Conservation (phyloP, 2,888 invertebrate genomes). For the Digitonthophagus gazella region DNA sequence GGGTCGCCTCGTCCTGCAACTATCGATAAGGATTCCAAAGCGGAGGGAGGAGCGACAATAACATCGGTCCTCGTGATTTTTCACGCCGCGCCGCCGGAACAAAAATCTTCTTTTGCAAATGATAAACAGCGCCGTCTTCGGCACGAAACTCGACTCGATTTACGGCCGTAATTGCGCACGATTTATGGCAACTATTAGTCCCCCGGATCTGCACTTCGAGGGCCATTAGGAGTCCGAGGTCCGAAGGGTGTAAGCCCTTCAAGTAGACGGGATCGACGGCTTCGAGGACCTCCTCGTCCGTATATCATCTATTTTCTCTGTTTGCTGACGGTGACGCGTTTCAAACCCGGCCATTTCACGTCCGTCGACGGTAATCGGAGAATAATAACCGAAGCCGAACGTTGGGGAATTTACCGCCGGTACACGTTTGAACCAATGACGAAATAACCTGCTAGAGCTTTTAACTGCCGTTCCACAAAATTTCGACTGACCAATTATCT, state of each 20-base stretch:
- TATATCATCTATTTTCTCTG: background rate
- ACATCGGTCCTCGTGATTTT: background rate
- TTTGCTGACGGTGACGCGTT: background rate
- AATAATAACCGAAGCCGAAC: background rate
- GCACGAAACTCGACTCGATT: background rate
- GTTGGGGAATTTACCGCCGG: background rate
- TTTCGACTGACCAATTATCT: background rate
- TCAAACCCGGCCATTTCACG: background rate
- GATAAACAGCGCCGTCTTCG: background rate
- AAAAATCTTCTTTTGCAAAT: background rate
- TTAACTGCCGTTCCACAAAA: background rate
- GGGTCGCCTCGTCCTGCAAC: background rate
- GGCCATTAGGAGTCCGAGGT: background rate
- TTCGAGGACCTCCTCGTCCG: background rate
- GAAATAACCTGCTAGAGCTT: background rate
- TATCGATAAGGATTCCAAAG: background rate
- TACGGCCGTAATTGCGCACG: background rate
- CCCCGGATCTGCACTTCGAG: background rate
- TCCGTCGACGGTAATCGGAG: background rate
- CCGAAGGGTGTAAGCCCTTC: background rate
- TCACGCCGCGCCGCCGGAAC: background rate
- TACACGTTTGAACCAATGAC: background rate
- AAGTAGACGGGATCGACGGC: background rate
- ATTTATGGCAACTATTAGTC: background rate
- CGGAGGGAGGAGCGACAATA: background rate